Evolutionary conservation across 2,113 vertebrate genomes (phyloP), one percentile per base, ranked within the genome.

Genomic region (Paracanthobrama guichenoti): DNA sequence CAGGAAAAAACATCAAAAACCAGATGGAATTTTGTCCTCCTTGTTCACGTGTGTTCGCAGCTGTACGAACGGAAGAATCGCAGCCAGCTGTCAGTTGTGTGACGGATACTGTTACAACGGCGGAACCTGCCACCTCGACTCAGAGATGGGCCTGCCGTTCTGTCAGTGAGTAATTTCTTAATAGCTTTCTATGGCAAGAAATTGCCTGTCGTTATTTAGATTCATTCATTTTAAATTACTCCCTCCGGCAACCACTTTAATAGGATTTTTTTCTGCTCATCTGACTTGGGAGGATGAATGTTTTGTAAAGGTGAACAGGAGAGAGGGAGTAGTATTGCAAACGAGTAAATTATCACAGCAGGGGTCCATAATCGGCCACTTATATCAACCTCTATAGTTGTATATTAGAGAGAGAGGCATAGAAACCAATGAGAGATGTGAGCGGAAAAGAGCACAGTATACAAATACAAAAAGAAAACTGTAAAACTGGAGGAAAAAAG

Each of bases 101-200:
- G 96, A 96, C 67, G 96, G 96, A 46, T 96, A 95, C 93, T 97
- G 96, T 86, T 96, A 96, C 90, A 96, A 96, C 46, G 95, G 95
- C 48, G 96, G 96, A 72, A 95, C 93, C 0, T 97, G 96, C 85
- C 95, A 95, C 39, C 92, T 96, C 88, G 95, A 96, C 89, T 93
- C 95, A 0, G 95, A 96, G 86, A 96, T 95, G 73, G 95, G 94
- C 42, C 79, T 96, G 67, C 96, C 95, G 80, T 91, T 94, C 88
- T 97, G 96, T 90, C 88, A 96, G 96, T 97, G 93, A 96, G 96
- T 97, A 94, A 91, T 81, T 26, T 48, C 35, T 35, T 62, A 71
- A 71, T 57, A 66, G 77, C 73, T 64, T 77, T 55, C 28, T 50
- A 50, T 77, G 2, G 79, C 64, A 67, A 55, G 64, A 69, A 81